These are phyloP conservation scores for Tautogolabrus adspersus DNA, from an alignment of 2,113 vertebrate species.

Conservation along the genomic window DNA sequence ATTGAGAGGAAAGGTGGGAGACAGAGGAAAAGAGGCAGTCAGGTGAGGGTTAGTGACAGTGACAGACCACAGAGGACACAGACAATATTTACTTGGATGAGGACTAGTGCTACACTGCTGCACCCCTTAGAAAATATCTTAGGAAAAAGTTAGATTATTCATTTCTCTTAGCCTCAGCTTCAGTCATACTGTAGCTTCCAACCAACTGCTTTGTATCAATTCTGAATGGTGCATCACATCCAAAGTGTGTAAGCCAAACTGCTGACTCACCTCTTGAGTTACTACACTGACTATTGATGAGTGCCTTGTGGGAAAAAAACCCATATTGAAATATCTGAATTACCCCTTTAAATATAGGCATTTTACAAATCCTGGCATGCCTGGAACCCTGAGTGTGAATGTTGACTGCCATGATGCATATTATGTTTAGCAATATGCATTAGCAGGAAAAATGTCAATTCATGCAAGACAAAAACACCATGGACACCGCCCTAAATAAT, in stretches of 20 bases:
- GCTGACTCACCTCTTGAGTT: constrained; percentile 27
- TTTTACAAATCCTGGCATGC: too few relatives aligned
- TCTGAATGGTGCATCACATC: constrained; percentile 12
- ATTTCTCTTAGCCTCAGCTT: constrained; percentile 11
- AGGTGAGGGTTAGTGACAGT: constrained; percentile 73
- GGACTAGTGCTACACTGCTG: neutral
- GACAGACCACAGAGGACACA: constrained; percentile 67
- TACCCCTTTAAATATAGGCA: too few relatives aligned
- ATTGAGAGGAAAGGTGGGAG: constrained; percentile 69
- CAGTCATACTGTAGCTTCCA: constrained; percentile 7
- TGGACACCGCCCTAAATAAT: too few relatives aligned
- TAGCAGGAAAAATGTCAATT: too few relatives aligned
- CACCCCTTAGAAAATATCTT: constrained; percentile 18
- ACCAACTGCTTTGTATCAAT: constrained; percentile 14
- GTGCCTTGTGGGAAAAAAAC: too few relatives aligned
- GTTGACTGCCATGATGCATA: too few relatives aligned
- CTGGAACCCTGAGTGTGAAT: too few relatives aligned
- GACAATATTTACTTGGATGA: constrained; percentile 20
- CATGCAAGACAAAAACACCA: too few relatives aligned
- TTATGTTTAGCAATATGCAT: too few relatives aligned
- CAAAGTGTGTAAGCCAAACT: constrained; percentile 16
- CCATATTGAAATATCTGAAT: too few relatives aligned
- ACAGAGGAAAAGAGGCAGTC: constrained; percentile 70
- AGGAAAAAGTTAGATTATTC: neutral
- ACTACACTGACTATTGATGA: too few relatives aligned